phyloP scores from a whole-genome alignment of 2,797 vertebrate species.

The Esox masquinongy region DNA sequence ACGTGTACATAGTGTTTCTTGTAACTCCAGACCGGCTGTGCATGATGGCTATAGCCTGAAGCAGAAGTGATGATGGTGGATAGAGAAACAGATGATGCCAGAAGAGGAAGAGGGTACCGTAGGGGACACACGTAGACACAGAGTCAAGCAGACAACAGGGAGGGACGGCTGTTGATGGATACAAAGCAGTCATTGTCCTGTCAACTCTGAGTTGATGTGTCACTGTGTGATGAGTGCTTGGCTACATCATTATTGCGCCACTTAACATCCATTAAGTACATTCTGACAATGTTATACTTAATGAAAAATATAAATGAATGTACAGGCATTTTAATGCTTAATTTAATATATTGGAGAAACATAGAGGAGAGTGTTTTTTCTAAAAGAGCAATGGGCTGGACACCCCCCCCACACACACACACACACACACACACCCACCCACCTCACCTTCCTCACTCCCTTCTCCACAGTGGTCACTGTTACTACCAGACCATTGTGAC shows the following conservation, averaged over 20 bases:
- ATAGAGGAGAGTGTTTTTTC: too few relatives aligned
- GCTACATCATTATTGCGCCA: slow-evolving; percentile 11
- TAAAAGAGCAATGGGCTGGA: too few relatives aligned
- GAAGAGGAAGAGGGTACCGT: too few relatives aligned
- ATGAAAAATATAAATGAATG: background rate
- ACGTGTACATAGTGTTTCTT: too few relatives aligned
- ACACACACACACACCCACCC: background rate
- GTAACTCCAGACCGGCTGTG: too few relatives aligned
- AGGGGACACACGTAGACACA: too few relatives aligned
- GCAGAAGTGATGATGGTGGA: too few relatives aligned
- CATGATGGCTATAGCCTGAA: too few relatives aligned
- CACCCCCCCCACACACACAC: too few relatives aligned
- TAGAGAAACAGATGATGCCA: too few relatives aligned
- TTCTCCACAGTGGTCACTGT: slow-evolving; percentile 83
- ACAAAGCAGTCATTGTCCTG: slow-evolving; percentile 39
- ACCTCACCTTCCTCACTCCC: background rate
- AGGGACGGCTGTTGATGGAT: background rate
- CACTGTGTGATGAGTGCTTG: background rate
- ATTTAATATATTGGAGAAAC: too few relatives aligned
- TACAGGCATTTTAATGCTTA: too few relatives aligned
- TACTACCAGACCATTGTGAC: slow-evolving; percentile 95
- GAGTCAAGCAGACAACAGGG: background rate
- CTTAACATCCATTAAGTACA: background rate
- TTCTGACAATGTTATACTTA: background rate
- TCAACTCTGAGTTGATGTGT: slow-evolving; percentile 23